phyloP scores from a whole-genome alignment of 2,888 invertebrate genomes.

The Halocaridina rubra region DNA sequence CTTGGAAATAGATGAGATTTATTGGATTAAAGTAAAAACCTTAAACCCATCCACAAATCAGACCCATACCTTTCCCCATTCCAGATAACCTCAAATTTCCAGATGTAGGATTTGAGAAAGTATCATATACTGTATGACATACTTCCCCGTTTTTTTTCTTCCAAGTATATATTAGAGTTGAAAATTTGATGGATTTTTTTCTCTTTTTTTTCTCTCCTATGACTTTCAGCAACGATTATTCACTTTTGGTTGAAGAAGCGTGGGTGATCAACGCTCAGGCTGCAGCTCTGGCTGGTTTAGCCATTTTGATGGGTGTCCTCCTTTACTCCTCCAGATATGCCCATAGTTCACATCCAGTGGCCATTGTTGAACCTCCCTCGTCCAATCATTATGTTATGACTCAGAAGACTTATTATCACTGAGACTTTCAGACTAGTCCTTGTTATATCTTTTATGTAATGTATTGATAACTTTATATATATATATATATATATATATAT shows the following conservation, averaged over 20 bases:
- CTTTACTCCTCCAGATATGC: slow-evolving; percentile 64
- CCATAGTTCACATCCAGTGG: slow-evolving; percentile 58
- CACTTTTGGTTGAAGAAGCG: slow-evolving; percentile 75
- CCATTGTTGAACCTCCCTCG: slow-evolving; percentile 61
- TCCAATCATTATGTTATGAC: slow-evolving; percentile 62
- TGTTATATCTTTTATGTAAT: no score
- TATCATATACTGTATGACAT: no score
- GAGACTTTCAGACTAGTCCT: background rate
- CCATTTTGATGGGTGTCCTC: slow-evolving; percentile 77
- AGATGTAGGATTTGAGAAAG: no score
- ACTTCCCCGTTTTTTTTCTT: no score
- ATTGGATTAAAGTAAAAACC: no score
- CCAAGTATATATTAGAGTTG: background rate
- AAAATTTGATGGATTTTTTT: no score
- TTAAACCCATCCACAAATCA: no score
- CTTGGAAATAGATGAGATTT: no score
- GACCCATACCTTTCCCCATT: no score
- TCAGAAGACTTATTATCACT: slow-evolving; percentile 57
- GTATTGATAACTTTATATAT: no score
- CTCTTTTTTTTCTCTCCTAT: slow-evolving; percentile 7
- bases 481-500: no score
- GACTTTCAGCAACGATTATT: slow-evolving; percentile 69
- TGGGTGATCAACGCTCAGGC: slow-evolving; percentile 79
- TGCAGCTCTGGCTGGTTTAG: slow-evolving; percentile 75
- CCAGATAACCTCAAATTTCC: no score